A percentile compares a stretch with the other conserved stretches of the same genome.
These are phyloP conservation scores for Papilio elwesi DNA, from an alignment of 2,888 invertebrate genomes.

Conservation along the genomic window DNA sequence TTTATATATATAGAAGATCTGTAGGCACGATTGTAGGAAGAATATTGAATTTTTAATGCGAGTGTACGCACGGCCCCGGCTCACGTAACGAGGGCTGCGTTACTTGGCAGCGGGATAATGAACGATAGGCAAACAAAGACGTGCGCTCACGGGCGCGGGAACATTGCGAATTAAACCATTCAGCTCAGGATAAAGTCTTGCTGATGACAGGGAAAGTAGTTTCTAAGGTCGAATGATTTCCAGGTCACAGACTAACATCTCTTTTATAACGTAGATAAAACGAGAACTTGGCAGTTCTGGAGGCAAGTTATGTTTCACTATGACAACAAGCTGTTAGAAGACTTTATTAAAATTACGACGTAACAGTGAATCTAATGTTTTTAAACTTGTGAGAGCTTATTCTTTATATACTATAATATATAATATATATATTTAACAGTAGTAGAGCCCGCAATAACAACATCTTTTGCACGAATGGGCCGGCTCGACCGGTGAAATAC, in stretches of 20 bases:
- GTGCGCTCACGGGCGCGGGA: conserved; percentile 13
- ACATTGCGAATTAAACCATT: conserved; percentile 21
- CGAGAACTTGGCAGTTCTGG: neutral
- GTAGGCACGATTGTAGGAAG: neutral
- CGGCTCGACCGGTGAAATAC: too few relatives aligned
- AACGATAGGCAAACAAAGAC: conserved; percentile 17
- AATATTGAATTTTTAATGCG: conserved; percentile 17
- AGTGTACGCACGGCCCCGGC: neutral
- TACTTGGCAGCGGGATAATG: conserved; percentile 10
- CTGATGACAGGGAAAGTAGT: conserved; percentile 18
- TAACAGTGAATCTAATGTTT: too few relatives aligned
- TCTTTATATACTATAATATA: too few relatives aligned
- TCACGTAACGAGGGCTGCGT: neutral
- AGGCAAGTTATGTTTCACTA: neutral
- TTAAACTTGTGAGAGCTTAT: too few relatives aligned
- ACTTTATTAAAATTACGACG: too few relatives aligned
- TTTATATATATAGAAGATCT: too few relatives aligned
- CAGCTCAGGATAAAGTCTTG: conserved; percentile 1
- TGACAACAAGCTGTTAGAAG: neutral
- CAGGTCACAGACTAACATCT: conserved; percentile 12
- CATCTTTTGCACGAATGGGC: too few relatives aligned
- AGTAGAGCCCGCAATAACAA: too few relatives aligned
- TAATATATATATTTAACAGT: too few relatives aligned
- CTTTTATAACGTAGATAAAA: neutral
- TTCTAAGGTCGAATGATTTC: conserved; percentile 17